Evolutionary conservation across 2,888 invertebrate genomes (phyloP).

Genomic region (Philereme transversata): DNA sequence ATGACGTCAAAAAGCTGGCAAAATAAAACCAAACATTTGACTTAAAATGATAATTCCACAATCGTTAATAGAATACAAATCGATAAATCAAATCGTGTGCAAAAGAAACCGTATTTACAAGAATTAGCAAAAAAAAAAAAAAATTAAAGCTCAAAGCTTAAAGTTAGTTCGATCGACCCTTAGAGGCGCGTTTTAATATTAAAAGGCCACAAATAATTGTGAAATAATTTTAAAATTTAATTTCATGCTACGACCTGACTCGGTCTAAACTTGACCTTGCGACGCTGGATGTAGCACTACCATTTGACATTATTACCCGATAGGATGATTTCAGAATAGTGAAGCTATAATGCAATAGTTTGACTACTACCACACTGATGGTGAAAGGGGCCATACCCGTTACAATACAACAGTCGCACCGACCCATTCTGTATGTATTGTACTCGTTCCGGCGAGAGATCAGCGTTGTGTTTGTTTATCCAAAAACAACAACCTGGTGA

Average conservation of each 20-base stretch:
- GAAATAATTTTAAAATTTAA: slow-evolving; percentile 41
- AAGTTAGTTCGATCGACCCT: slow-evolving; percentile 48
- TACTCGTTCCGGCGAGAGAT: no score
- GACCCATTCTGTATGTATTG: no score
- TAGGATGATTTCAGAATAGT: no score
- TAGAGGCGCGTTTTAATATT: slow-evolving; percentile 47
- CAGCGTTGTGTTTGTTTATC: no score
- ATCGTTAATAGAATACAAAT: slow-evolving; percentile 20
- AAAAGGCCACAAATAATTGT: slow-evolving; percentile 59
- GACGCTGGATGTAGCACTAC: not conserved
- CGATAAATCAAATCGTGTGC: slow-evolving; percentile 21
- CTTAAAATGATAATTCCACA: slow-evolving; percentile 31
- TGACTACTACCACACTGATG: no score
- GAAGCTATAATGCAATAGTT: no score
- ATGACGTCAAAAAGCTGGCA: slow-evolving; percentile 20
- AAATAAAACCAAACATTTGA: slow-evolving; percentile 30
- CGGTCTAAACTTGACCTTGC: not conserved
- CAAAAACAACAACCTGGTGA: no score
- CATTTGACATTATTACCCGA: no score
- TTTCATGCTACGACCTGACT: slow-evolving; percentile 21
- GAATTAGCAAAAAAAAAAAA: slow-evolving; percentile 32
- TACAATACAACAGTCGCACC: no score
- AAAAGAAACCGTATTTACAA: slow-evolving; percentile 31
- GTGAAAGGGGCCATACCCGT: no score
- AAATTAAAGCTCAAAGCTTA: slow-evolving; percentile 61